A percentile compares a stretch with the other conserved stretches of the same genome.
phyloP scores from a whole-genome alignment of 2,113 vertebrate species.

The Pituophis catenifer region DNA sequence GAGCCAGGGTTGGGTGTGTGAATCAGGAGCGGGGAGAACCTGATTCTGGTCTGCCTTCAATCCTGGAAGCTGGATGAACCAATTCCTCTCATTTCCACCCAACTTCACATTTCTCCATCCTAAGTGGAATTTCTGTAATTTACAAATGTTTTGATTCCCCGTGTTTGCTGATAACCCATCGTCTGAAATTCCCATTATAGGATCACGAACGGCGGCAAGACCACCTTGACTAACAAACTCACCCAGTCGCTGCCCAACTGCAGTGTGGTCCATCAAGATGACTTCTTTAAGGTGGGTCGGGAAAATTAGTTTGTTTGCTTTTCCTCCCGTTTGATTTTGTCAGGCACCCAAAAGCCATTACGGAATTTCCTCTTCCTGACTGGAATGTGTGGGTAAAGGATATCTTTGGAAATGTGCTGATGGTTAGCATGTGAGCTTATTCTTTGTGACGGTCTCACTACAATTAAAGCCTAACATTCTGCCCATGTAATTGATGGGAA shows the following conservation, averaged over 20 bases:
- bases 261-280: constrained; percentile 92
- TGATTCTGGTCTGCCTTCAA: neutral
- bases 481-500: neutral
- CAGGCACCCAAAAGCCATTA: neutral
- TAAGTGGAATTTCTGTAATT: neutral
- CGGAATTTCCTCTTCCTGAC: neutral
- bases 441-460: neutral
- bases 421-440: neutral
- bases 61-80: neutral
- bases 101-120: neutral
- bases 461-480: neutral
- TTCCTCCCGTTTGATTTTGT: no score
- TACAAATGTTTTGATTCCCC: neutral
- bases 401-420: neutral
- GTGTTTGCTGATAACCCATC: neutral
- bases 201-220: constrained; percentile 92
- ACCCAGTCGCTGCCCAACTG: constrained; percentile 84
- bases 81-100: neutral
- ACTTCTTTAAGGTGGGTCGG: constrained; percentile 90
- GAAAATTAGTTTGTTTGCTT: neutral
- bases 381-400: neutral
- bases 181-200: constrained; percentile 59
- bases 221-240: constrained; percentile 83
- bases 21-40: neutral
- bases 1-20: neutral